A percentile compares a stretch with the other conserved stretches of the same genome.
phyloP scores from a whole-genome alignment of 2,113 vertebrate species.

The Orientallactaga bullata region DNA sequence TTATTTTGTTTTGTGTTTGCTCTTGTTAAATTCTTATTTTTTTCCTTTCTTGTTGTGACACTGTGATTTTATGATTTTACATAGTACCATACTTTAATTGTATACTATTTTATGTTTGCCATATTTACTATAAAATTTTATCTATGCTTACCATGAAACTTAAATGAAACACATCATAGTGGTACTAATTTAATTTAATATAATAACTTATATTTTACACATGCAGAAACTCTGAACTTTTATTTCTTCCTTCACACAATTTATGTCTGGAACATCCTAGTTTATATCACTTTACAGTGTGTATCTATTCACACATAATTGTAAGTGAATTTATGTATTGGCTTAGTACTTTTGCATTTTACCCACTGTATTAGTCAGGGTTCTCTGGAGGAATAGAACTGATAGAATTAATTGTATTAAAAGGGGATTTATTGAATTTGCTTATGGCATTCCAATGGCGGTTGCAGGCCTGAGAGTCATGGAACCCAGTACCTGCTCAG shows the following conservation, averaged over 20 bases:
- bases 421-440: too few relatives aligned
- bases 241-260: neutral
- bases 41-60: neutral
- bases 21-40: neutral
- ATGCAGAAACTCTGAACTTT: neutral
- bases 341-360: neutral
- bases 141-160: neutral
- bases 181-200: neutral
- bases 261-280: neutral
- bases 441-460: too few relatives aligned
- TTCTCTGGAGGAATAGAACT: too few relatives aligned
- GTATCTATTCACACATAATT: neutral
- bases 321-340: neutral
- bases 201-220: neutral
- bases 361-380: neutral
- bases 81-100: neutral
- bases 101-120: neutral
- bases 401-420: too few relatives aligned
- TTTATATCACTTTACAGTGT: neutral
- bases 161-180: neutral
- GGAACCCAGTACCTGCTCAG: too few relatives aligned
- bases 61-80: neutral
- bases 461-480: too few relatives aligned
- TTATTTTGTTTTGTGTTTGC: neutral
- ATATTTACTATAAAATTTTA: neutral